phyloP scores from a whole-genome alignment of 2,888 invertebrate species.

The Stenotaenia linearis region DNA sequence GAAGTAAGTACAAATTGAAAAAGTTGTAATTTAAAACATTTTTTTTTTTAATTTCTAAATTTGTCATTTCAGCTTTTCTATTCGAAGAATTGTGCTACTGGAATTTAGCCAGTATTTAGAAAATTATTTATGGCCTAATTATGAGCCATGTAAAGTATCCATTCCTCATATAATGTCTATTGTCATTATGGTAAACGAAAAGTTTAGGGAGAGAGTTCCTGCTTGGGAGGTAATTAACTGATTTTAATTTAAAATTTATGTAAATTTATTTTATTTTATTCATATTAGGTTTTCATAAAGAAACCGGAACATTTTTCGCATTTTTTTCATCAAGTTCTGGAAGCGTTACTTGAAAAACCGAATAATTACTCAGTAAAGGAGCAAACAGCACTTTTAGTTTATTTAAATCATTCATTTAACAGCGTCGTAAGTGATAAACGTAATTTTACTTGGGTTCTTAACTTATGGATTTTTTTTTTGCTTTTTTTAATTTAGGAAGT shows the following conservation, averaged over 20 bases:
- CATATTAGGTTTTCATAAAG: constrained; percentile 66
- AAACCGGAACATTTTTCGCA: constrained; percentile 68
- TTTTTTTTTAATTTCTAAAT: constrained; percentile 39
- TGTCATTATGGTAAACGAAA: constrained; percentile 97
- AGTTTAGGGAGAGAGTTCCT: constrained; percentile 91
- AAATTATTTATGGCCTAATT: constrained; percentile 95
- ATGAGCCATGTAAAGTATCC: constrained; percentile 64
- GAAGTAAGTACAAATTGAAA: constrained; percentile 54
- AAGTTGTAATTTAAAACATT: constrained; percentile 36
- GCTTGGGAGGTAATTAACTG: constrained; percentile 73
- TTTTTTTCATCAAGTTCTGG: constrained; percentile 75
- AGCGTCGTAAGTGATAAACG: constrained; percentile 62
- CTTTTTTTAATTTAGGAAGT: constrained; percentile 59
- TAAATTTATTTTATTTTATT: constrained; percentile 33
- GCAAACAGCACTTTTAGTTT: constrained; percentile 80
- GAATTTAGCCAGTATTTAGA: constrained; percentile 95
- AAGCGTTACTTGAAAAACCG: constrained; percentile 63
- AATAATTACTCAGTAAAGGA: constrained; percentile 56
- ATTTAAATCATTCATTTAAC: constrained; percentile 93
- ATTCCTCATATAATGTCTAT: constrained; percentile 92
- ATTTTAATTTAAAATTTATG: constrained; percentile 9
- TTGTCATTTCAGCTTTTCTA: constrained; percentile 56
- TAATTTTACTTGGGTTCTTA: neutral
- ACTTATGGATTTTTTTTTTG: neutral
- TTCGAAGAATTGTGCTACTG: constrained; percentile 86